These are phyloP conservation scores for Dipus sagitta DNA, from an alignment of 2,797 vertebrate species.

Conservation along the genomic window DNA sequence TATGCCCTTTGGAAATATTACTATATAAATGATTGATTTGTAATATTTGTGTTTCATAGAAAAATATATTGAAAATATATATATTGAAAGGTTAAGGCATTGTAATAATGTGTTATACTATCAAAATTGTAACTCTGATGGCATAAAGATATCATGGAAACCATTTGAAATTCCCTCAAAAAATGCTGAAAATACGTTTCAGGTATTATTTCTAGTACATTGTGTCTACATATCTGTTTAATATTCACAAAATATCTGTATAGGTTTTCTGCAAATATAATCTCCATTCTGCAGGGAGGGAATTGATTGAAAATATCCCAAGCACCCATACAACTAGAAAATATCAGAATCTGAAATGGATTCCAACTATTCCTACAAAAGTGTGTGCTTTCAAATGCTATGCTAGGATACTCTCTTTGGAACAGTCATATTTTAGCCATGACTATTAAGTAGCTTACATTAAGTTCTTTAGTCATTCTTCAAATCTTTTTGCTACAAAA, in stretches of 20 bases:
- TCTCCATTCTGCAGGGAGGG: not conserved
- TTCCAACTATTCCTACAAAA: accelerated
- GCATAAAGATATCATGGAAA: not conserved
- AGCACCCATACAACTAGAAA: not conserved
- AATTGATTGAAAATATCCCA: not conserved
- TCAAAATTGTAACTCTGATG: not conserved
- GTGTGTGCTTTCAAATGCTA: no score
- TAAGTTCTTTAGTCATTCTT: no score
- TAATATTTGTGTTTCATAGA: not conserved
- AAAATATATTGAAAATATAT: not conserved
- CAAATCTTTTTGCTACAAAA: not conserved
- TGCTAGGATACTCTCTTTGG: not conserved
- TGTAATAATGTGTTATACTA: not conserved
- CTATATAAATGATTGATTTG: not conserved
- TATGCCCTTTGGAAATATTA: not conserved
- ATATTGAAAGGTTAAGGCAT: not conserved
- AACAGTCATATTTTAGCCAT: not conserved
- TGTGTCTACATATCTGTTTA: not conserved
- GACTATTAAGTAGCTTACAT: not conserved
- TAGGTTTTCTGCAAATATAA: not conserved
- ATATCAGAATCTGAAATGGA: not conserved
- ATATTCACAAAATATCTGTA: not conserved
- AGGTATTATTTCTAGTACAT: not conserved
- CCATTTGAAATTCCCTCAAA: not conserved
- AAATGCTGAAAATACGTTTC: not conserved